Percentiles rank a stretch among this genome's conserved stretches.
phyloP scores from a whole-genome alignment of 2,113 vertebrate genomes.

The Mormoops blainvillei region DNA sequence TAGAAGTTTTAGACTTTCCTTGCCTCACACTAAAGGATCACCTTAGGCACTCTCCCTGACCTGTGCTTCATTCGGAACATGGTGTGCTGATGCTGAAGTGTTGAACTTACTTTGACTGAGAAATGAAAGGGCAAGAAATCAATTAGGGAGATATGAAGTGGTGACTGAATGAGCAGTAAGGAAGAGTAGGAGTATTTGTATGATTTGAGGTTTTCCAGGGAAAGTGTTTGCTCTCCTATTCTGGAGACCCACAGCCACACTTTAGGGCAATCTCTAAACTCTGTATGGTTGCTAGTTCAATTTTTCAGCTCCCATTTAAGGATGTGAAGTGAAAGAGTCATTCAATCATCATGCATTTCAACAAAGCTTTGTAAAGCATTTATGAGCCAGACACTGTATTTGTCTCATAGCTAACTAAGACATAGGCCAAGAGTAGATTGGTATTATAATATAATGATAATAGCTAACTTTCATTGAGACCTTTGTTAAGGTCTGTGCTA shows the following conservation, averaged over 20 bases:
- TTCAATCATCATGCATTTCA: background rate
- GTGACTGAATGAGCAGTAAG: background rate
- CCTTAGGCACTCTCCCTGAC: background rate
- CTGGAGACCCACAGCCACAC: background rate
- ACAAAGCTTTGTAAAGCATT: background rate
- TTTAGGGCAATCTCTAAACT: background rate
- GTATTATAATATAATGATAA: background rate
- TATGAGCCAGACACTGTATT: background rate
- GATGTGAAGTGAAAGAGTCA: background rate
- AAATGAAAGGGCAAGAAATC: background rate
- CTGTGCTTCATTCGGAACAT: background rate
- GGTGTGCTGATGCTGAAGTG: background rate
- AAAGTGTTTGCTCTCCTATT: background rate
- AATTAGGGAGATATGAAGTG: background rate
- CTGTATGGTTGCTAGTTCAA: background rate
- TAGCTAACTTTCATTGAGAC: background rate
- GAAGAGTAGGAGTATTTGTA: background rate
- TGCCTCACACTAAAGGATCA: background rate
- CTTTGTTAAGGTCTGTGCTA: background rate
- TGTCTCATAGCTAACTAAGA: conserved; percentile 16
- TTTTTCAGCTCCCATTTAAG: background rate
- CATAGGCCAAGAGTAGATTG: background rate
- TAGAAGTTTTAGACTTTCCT: background rate
- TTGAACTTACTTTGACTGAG: background rate
- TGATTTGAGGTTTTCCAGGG: background rate